Base-by-base conservation (phyloP, 2,888 invertebrate genomes). In the Hirudinaria manillensis region DNA sequence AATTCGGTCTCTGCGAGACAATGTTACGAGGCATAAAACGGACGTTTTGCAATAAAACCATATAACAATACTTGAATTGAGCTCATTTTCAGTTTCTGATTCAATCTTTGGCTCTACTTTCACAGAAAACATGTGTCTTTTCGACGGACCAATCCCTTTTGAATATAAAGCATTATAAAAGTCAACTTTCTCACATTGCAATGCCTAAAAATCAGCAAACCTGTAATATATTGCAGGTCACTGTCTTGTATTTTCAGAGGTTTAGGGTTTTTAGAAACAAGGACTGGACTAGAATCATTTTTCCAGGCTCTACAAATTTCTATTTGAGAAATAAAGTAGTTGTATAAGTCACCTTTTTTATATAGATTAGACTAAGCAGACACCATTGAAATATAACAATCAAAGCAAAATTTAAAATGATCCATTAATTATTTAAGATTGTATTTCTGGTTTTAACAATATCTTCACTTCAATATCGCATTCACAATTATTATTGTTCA, bases 41-140 rank as follows among this genome's bases (percentile, higher is more conserved):
- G 13, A 7, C 19, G 13, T 1, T 27, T 27, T 61, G 2, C 29
- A 61, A 61, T 10, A 61, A 29, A 27, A 61, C 21, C 61, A 61
- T 16, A 61, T 61, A 61, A 61, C 29, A 61, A 27, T 61, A 61
- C 68, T 68, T 68, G 68, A 34, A 68, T n/a, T 34, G 32, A 34
- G 32, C 13, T 68, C 36, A 68, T 68, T 68, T 68, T 68, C 68
- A 34, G 2, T 68, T 68, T 68, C 68, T n/a, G 29, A 68, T 32
- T 68, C 68, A 29, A n/a, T 68, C 32, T 68, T 34, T 7, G 36
- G n/a, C 32, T 68, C 68, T 29, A 36, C 36, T 34, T 68, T 68
- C n/a, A 68, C n/a, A 68, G 32, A 29, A 29, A 29, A 29, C 29
- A 68, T n/a, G 61, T 27, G 61, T 19, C 61, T 61, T 61, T 19